phyloP scores from a whole-genome alignment of 2,113 vertebrate species.

The Nannobrachium achirus region DNA sequence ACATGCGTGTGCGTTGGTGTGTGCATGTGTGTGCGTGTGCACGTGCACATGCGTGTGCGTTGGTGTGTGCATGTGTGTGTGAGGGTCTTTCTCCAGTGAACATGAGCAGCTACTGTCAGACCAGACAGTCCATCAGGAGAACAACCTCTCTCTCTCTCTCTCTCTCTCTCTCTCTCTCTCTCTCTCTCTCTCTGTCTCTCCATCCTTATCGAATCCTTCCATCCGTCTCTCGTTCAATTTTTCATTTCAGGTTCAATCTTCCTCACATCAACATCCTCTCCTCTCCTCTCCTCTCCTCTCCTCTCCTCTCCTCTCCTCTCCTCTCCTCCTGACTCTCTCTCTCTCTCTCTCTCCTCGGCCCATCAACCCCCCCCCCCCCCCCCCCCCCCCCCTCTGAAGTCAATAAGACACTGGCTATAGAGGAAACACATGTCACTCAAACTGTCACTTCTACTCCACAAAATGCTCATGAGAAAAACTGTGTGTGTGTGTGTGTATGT shows the following conservation, averaged over 20 bases:
- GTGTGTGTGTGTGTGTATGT: slow-evolving; percentile 11
- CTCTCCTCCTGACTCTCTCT: slow-evolving; percentile 2
- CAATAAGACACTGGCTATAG: slow-evolving; percentile 49
- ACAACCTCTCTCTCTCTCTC: slow-evolving; percentile 51
- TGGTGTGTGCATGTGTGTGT: slow-evolving; percentile 45
- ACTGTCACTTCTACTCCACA: too few species aligned
- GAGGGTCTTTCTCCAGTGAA: slow-evolving; percentile 64
- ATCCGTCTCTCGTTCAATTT: slow-evolving; percentile 73
- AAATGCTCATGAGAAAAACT: not conserved
- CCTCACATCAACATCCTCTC: slow-evolving; percentile 55
- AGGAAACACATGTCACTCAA: slow-evolving; percentile 56
- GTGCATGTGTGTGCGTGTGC: slow-evolving; percentile 21
- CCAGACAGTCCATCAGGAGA: slow-evolving; percentile 70
- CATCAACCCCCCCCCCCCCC: not conserved
- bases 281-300: slow-evolving; percentile 56
- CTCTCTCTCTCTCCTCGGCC: slow-evolving; percentile 12
- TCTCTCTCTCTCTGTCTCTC: slow-evolving; percentile 45
- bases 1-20: slow-evolving; percentile 9
- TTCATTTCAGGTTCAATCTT: slow-evolving; percentile 76
- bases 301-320: slow-evolving; percentile 9
- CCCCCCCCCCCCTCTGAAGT: slow-evolving; percentile 26
- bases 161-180: slow-evolving; percentile 20
- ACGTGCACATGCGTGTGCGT: slow-evolving; percentile 30
- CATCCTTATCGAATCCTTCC: slow-evolving; percentile 69
- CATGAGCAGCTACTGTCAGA: slow-evolving; percentile 71